Evolutionary conservation across 1,140 invertebrate genomes (phyloP).

Genomic region (Eurosta solidaginis): DNA sequence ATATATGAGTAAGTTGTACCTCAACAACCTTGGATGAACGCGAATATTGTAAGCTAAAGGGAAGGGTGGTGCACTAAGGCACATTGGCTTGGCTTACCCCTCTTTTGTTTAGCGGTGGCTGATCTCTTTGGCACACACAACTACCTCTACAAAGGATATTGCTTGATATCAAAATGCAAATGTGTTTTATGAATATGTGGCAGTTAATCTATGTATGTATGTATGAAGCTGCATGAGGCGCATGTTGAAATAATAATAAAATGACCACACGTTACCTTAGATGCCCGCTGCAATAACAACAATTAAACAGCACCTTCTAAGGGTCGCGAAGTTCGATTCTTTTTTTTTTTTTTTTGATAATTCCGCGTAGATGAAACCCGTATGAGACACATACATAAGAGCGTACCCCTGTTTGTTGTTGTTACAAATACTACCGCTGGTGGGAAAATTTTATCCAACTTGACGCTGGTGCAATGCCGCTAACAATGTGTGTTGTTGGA

Average conservation of each 20-base stretch:
- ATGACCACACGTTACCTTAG: conserved; percentile 32
- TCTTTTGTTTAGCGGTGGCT: conserved; percentile 36
- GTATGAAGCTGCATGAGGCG: conserved; percentile 14
- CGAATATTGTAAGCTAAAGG: no score
- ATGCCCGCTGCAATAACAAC: not conserved
- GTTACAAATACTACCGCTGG: conserved; percentile 42
- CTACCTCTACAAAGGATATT: not conserved
- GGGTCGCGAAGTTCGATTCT: conserved; percentile 14
- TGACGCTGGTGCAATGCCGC: conserved; percentile 44
- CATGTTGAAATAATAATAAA: conserved; percentile 31
- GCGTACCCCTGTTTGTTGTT: not conserved
- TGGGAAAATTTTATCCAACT: conserved; percentile 60
- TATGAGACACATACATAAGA: not conserved
- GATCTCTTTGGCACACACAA: conserved; percentile 56
- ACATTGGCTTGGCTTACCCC: not conserved
- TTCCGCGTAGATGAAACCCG: not conserved
- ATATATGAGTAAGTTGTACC: conserved; percentile 60
- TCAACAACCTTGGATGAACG: conserved; percentile 43
- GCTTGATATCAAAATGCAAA: not conserved
- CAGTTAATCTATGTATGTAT: not conserved
- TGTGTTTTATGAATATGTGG: not conserved
- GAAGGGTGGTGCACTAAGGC: not conserved
- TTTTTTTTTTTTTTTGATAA: not conserved
- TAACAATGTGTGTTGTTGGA: not conserved
- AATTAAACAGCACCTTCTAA: not conserved